Evolutionary conservation across 1,140 invertebrate genomes (phyloP).

Genomic region (Stegodyphus mimosarum): DNA sequence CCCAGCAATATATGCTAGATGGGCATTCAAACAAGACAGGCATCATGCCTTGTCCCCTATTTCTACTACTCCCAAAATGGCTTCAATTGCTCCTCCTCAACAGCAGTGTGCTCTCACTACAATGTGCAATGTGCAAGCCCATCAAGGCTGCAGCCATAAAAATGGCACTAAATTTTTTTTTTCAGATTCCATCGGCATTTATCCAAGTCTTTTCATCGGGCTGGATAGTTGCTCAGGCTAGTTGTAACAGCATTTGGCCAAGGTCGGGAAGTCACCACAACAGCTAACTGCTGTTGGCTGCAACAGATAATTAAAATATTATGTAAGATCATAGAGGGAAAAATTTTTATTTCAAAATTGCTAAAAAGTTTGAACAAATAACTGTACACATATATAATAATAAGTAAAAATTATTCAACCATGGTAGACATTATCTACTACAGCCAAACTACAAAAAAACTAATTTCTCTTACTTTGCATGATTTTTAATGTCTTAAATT

Average conservation of each 20-base stretch:
- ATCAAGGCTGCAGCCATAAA: constrained; percentile 53
- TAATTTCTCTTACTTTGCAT: no score
- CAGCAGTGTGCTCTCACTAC: constrained; percentile 59
- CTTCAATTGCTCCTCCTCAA: constrained; percentile 50
- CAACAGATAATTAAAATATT: no score
- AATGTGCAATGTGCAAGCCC: constrained; percentile 56
- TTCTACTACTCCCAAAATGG: constrained; percentile 58
- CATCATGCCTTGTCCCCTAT: constrained; percentile 49
- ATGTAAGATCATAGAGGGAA: no score
- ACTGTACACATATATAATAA: no score
- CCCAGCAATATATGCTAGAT: constrained; percentile 35
- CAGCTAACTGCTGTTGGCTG: constrained; percentile 28
- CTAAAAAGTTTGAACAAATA: no score
- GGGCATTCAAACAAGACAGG: constrained; percentile 49
- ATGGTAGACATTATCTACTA: no score
- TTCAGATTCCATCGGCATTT: constrained; percentile 21
- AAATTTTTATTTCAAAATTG: no score
- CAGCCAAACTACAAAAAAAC: no score
- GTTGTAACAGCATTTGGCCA: constrained; percentile 53
- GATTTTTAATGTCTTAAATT: no score
- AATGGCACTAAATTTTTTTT: constrained; percentile 49
- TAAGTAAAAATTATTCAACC: no score
- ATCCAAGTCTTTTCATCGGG: constrained; percentile 52
- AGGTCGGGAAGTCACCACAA: constrained; percentile 49
- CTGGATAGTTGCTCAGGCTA: constrained; percentile 61